phyloP scores from a whole-genome alignment of 2,888 invertebrate genomes.

The Orchesellides sinensis region DNA sequence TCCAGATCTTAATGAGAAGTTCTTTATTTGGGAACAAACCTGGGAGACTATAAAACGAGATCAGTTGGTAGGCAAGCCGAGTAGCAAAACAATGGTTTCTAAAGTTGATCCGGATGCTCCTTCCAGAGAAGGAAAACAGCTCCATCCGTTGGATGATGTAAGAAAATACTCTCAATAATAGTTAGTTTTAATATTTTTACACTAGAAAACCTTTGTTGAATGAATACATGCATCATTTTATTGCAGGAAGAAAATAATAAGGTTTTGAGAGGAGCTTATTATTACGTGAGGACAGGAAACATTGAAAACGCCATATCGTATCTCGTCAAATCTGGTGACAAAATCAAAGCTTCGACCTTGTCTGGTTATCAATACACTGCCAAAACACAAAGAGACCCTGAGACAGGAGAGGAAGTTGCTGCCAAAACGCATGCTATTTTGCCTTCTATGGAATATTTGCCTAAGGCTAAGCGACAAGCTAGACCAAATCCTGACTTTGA shows the following conservation, averaged over 20 bases:
- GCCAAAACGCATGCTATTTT: not conserved
- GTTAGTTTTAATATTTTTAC: not conserved
- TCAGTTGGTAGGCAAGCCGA: constrained; percentile 46
- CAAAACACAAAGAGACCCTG: constrained; percentile 24
- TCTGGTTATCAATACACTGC: constrained; percentile 54
- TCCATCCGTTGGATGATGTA: constrained; percentile 72
- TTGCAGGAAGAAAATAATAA: constrained; percentile 69
- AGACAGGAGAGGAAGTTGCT: constrained; percentile 22
- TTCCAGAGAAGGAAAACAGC: constrained; percentile 67
- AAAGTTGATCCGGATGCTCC: constrained; percentile 71
- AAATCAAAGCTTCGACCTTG: constrained; percentile 63
- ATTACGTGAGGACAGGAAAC: constrained; percentile 68
- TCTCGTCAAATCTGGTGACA: constrained; percentile 68
- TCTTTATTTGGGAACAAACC: constrained; percentile 72
- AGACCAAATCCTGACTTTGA: constrained; percentile 41
- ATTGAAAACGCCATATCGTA: constrained; percentile 56
- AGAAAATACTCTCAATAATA: not conserved
- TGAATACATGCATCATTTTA: not conserved
- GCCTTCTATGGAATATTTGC: constrained; percentile 8
- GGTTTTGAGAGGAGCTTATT: constrained; percentile 67
- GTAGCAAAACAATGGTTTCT: constrained; percentile 62
- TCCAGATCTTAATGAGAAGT: constrained; percentile 68
- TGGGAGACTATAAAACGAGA: constrained; percentile 69
- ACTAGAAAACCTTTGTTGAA: not conserved
- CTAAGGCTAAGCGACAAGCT: constrained; percentile 22